A percentile compares a stretch with the other conserved stretches of the same genome.
These are phyloP conservation scores for Nemoura dubitans DNA, from an alignment of 2,888 invertebrate genomes.

Conservation along the genomic window DNA sequence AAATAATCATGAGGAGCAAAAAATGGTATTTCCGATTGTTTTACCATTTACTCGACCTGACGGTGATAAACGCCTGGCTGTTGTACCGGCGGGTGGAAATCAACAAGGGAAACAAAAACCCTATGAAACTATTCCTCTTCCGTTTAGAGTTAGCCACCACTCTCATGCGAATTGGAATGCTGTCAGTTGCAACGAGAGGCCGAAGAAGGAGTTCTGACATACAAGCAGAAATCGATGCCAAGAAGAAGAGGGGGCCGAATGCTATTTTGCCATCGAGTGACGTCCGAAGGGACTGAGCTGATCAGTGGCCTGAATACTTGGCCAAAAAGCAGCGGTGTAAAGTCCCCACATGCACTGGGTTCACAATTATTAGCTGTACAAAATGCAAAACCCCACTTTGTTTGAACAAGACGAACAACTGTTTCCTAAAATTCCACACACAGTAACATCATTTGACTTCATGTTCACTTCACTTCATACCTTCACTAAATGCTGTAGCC, in stretches of 20 bases:
- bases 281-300: conserved; percentile 43
- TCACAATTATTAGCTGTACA: background rate
- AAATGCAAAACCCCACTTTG: background rate
- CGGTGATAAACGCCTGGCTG: background rate
- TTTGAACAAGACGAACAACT: conserved; percentile 16
- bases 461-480: no score
- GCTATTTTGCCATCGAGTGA: no score
- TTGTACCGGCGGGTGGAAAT: background rate
- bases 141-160: background rate
- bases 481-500: no score
- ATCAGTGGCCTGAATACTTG: conserved; percentile 43
- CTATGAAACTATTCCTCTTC: conserved; percentile 4
- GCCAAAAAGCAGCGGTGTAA: conserved; percentile 43
- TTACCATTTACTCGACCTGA: background rate
- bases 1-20: background rate
- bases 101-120: conserved; percentile 16
- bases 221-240: conserved; percentile 1
- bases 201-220: background rate
- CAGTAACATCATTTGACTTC: no score
- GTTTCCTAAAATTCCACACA: conserved; percentile 16
- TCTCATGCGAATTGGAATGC: background rate
- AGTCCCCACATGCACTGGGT: conserved; percentile 46
- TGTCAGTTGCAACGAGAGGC: conserved; percentile 31
- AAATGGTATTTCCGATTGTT: conserved; percentile 24
- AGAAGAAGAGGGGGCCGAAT: conserved; percentile 43